Evolutionary conservation across 1,140 invertebrate genomes (phyloP).

Genomic region (Babylonia areolata): DNA sequence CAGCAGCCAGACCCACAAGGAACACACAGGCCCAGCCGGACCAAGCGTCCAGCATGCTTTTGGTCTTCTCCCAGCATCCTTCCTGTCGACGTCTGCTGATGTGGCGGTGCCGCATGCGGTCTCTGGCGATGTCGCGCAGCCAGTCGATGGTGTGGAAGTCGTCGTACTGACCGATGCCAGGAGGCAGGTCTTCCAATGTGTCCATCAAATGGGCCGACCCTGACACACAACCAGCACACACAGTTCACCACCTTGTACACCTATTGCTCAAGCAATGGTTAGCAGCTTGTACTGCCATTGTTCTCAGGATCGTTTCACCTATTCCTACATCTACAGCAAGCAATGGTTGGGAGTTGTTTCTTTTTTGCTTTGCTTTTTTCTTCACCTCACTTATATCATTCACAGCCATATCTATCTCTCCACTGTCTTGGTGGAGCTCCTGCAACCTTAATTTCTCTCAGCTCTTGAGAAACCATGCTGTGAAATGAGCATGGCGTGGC

Average conservation of each 20-base stretch:
- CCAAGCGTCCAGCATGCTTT: slow-evolving; percentile 88
- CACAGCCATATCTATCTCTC: too few species aligned
- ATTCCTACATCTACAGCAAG: too few species aligned
- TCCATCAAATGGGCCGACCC: slow-evolving; percentile 73
- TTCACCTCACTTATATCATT: too few species aligned
- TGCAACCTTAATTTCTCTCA: too few species aligned
- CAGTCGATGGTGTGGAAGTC: slow-evolving; percentile 99
- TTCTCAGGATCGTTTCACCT: too few species aligned
- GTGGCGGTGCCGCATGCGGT: slow-evolving; percentile 96
- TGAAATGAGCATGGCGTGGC: too few species aligned
- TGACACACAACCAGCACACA: slow-evolving; percentile 51
- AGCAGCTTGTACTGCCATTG: too few species aligned
- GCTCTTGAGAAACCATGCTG: too few species aligned
- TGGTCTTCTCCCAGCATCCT: slow-evolving; percentile 68
- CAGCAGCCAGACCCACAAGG: slow-evolving; percentile 90
- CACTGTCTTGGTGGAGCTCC: too few species aligned
- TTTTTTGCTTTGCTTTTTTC: too few species aligned
- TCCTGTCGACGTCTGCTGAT: slow-evolving; percentile 86
- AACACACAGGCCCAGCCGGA: slow-evolving; percentile 99
- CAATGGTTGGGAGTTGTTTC: too few species aligned
- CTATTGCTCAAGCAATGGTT: neutral
- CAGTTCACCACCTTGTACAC: too few species aligned
- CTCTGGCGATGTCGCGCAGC: slow-evolving; percentile 97
- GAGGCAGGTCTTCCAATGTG: slow-evolving; percentile 85
- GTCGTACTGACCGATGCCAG: slow-evolving; percentile 97